Percentiles rank a stretch among this genome's conserved stretches.
Conservation (phyloP, 1,140 invertebrate genomes). For the Pristionchus pacificus region DNA sequence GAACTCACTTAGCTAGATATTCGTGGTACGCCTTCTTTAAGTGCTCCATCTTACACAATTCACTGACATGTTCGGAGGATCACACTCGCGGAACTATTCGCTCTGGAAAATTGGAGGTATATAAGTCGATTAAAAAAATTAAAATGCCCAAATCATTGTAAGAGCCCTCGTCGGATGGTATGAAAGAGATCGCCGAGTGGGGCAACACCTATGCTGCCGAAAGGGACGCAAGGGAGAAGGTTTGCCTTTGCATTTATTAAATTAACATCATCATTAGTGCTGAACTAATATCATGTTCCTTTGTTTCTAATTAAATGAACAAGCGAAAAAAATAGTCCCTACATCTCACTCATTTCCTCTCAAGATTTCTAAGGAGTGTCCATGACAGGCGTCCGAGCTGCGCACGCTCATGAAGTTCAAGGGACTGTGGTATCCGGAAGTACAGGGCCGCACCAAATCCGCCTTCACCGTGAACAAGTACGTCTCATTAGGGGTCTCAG, state of each 20-base stretch:
- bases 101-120: slow-evolving; percentile 90
- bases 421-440: slow-evolving; percentile 85
- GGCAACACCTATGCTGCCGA: slow-evolving; percentile 86
- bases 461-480: slow-evolving; percentile 66
- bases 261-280: too few relatives aligned
- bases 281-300: too few relatives aligned
- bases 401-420: slow-evolving; percentile 89
- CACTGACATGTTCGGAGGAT: slow-evolving; percentile 92
- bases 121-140: too few relatives aligned
- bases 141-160: too few relatives aligned
- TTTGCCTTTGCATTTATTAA: too few relatives aligned
- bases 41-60: slow-evolving; percentile 88
- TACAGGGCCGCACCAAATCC: slow-evolving; percentile 80
- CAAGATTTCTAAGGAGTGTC: too few relatives aligned
- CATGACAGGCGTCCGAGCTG: slow-evolving; percentile 72
- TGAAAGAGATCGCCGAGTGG: slow-evolving; percentile 87
- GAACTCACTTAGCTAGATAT: too few relatives aligned
- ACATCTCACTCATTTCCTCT: too few relatives aligned
- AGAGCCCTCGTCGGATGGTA: slow-evolving; percentile 77
- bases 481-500: too few relatives aligned
- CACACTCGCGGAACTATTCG: slow-evolving; percentile 78
- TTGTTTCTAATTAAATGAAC: neutral
- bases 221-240: slow-evolving; percentile 78
- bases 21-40: too few relatives aligned
- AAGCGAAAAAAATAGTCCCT: slow-evolving; percentile 1